Base-by-base conservation (phyloP, 2,113 vertebrate species). In the Gallinago paraguaiae region DNA sequence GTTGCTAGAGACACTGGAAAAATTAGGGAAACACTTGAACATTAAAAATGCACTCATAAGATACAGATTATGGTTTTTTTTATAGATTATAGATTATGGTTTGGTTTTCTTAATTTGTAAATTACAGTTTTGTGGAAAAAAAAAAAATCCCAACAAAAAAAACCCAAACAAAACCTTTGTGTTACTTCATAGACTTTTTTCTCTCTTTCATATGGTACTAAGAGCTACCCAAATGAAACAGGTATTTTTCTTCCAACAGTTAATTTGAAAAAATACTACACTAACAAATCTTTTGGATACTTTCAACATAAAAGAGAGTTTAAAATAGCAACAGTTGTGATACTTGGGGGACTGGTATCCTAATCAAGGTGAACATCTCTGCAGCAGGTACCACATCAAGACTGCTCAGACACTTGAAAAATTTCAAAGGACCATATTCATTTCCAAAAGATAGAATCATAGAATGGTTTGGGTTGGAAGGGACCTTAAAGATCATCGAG, bases 131-230 rank as follows among this genome's bases (percentile, higher is more conserved):
- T 59, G 18, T 41, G 5, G n/a, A 37, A 74, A n/a, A 48, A 46
- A 20, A 35, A 48, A 45, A 23, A 20, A 33, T 3, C 15, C 28
- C 20, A 45, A 56, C 17, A n/a, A 31, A 35, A 43, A 35, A 43
- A 48, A 46, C 17, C 1, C 2, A 30, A 54, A 54, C 15, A 31
- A 20, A 88, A 10, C 8, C n/a, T 17, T 48, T 57, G 23, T n/a
- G 9, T 43, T 50, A 68, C 11, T 64, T 39, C 3, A 0, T 39
- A 46, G 20, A 74, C 12, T 3, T 31, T 9, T 9, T 3, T 1
- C 5, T 5, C 10, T 25, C 45, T 68, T 60, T 43, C 31, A 51
- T 48, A 60, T 4, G 13, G 4, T 43, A 82, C 19, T 27, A 64
- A 37, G n/a, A 92, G 30, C 16, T 48, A 92, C 14, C 23, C 53